Percentiles rank a stretch among this genome's conserved stretches.
Conservation (phyloP, 2,113 vertebrate genomes). For the Pterophyllum scalare region DNA sequence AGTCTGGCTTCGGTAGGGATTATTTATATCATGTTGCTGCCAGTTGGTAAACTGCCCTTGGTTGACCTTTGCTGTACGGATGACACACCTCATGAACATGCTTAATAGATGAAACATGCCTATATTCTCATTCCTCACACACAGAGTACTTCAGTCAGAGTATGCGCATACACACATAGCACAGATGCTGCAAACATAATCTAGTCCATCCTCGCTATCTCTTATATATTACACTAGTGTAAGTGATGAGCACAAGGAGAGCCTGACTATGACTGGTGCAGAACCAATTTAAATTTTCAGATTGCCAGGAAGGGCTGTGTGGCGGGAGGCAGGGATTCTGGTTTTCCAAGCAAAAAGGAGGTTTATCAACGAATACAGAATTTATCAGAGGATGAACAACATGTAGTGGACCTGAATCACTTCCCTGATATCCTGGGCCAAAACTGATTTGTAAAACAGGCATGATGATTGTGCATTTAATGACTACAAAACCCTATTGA, state of each 20-base stretch:
- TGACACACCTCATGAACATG: slow-evolving; percentile 47
- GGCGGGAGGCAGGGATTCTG: slow-evolving; percentile 25
- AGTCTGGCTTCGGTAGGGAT: slow-evolving; percentile 31
- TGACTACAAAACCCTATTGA: slow-evolving; percentile 39
- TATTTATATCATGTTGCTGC: slow-evolving; percentile 58
- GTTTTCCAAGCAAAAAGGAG: slow-evolving; percentile 44
- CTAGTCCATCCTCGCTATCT: slow-evolving; percentile 45
- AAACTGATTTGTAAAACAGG: slow-evolving; percentile 73
- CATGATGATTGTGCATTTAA: slow-evolving; percentile 57
- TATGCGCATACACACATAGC: slow-evolving; percentile 20
- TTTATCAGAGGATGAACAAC: slow-evolving; percentile 66
- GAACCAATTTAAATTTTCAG: slow-evolving; percentile 75
- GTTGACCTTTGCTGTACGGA: slow-evolving; percentile 51
- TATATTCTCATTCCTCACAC: slow-evolving; percentile 16
- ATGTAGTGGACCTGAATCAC: slow-evolving; percentile 47
- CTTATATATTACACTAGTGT: slow-evolving; percentile 46
- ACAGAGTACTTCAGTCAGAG: neutral
- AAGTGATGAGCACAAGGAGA: slow-evolving; percentile 57
- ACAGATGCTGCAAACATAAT: slow-evolving; percentile 45
- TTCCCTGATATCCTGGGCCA: slow-evolving; percentile 41
- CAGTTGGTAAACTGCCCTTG: slow-evolving; percentile 65
- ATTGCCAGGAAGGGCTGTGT: slow-evolving; percentile 45
- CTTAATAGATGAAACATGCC: slow-evolving; percentile 53
- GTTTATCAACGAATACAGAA: slow-evolving; percentile 71
- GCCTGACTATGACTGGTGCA: slow-evolving; percentile 55